Conservation (phyloP, 2,113 vertebrate species). For the Theristicus caerulescens region DNA sequence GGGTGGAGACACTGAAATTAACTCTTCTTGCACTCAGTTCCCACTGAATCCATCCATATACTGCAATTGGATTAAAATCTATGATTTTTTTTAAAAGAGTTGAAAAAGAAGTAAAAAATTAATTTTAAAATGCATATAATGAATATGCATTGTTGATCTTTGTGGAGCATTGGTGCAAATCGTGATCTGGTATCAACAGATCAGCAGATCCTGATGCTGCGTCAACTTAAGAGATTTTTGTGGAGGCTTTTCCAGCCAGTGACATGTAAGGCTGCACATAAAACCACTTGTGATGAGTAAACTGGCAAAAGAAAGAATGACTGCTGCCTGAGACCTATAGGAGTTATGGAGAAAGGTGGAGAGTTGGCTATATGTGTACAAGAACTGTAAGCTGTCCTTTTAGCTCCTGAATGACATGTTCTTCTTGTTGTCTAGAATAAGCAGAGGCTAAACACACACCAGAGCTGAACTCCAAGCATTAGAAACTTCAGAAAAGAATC, state of each 20-base stretch:
- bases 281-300: neutral
- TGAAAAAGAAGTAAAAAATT: neutral
- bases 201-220: too few species aligned
- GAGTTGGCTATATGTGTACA: accelerated
- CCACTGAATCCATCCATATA: neutral
- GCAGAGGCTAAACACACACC: neutral
- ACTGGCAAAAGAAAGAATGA: neutral
- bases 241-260: neutral
- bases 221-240: neutral
- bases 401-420: neutral
- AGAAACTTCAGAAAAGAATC: neutral
- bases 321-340: neutral
- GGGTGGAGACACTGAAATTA: neutral
- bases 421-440: neutral
- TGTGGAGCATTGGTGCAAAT: neutral
- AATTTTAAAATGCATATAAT: neutral
- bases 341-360: neutral
- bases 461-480: neutral
- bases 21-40: neutral
- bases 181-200: neutral
- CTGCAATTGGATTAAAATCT: neutral
- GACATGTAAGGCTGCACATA: neutral
- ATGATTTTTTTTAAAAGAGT: neutral
- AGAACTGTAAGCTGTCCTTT: neutral
- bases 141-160: neutral